Evolutionary conservation across 1,140 invertebrate species (phyloP).

Genomic region (Aphis craccivora): DNA sequence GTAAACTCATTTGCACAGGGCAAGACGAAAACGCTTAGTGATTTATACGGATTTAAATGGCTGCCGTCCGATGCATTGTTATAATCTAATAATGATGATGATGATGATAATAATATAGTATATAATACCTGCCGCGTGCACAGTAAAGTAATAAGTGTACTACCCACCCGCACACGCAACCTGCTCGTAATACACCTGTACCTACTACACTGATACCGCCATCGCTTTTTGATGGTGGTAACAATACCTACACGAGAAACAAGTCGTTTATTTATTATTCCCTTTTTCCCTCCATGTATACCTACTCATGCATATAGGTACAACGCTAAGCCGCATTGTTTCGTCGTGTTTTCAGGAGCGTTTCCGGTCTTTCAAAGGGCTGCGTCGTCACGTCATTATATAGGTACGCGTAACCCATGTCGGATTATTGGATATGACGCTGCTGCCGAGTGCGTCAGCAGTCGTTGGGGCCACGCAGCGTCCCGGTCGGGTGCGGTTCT

Average conservation of each 20-base stretch:
- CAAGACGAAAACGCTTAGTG: neutral
- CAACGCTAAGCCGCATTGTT: neutral
- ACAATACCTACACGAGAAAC: neutral
- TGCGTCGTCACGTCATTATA: neutral
- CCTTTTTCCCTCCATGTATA: no score
- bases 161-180: neutral
- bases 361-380: neutral
- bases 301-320: neutral
- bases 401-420: neutral
- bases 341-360: no score
- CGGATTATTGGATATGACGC: neutral
- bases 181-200: neutral
- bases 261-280: neutral
- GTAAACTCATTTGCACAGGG: neutral
- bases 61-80: neutral
- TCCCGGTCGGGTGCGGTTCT: neutral
- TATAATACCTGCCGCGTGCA: neutral
- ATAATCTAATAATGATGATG: conserved; percentile 4
- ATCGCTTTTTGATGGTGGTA: neutral
- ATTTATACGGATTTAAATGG: neutral
- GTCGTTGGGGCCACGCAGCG: neutral
- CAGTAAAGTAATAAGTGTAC: neutral
- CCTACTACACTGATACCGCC: neutral
- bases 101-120: neutral
- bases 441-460: neutral